Evolutionary conservation across 1,140 invertebrate genomes (phyloP).

Genomic region (Cryptotermes secundus): DNA sequence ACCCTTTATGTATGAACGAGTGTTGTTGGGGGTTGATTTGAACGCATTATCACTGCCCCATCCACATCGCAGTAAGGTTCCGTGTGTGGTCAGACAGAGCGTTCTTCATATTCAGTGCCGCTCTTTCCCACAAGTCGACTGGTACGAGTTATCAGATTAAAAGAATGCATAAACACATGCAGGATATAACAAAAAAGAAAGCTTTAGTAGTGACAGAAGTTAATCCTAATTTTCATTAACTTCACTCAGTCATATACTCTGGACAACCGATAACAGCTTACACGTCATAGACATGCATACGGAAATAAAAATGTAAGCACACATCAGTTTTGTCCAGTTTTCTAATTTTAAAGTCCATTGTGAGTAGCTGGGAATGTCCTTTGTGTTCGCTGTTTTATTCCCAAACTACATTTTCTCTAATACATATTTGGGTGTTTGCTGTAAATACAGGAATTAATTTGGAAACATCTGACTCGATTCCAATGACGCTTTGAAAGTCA

Average conservation of each 20-base stretch:
- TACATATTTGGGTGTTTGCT: background rate
- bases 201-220: background rate
- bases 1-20: background rate
- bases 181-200: background rate
- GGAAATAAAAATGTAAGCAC: background rate
- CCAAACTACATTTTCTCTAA: background rate
- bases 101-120: background rate
- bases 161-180: background rate
- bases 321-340: background rate
- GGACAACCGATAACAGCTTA: background rate
- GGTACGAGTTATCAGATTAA: background rate
- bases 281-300: background rate
- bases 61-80: background rate
- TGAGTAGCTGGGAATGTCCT: background rate
- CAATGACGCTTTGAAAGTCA: background rate
- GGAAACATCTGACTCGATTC: background rate
- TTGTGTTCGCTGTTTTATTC: background rate
- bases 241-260: background rate
- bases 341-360: background rate
- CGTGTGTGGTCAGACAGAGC: background rate
- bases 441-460: background rate
- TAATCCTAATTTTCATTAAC: background rate
- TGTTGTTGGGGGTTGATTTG: background rate
- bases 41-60: background rate
- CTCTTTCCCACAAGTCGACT: background rate